A percentile compares a stretch with the other conserved stretches of the same genome.
phyloP scores from a whole-genome alignment of 2,797 vertebrate species.

The Pseudotriccus pelzelni region DNA sequence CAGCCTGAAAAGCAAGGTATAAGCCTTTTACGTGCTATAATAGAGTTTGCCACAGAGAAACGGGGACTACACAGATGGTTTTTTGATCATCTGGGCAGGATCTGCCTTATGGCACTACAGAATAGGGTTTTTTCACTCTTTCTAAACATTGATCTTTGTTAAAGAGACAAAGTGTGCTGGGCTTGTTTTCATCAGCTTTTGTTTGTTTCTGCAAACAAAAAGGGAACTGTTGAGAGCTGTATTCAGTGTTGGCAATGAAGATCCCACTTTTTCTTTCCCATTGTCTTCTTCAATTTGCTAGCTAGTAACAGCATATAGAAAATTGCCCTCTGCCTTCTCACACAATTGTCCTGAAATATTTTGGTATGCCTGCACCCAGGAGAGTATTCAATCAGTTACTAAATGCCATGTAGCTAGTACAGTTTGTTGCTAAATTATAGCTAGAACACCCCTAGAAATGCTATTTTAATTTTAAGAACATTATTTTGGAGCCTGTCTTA shows the following conservation, averaged over 20 bases:
- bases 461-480: neutral
- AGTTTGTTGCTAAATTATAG: neutral
- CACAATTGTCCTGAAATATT: neutral
- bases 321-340: neutral
- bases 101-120: neutral
- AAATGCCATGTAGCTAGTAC: neutral
- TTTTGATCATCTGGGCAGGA: neutral
- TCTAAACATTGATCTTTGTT: conserved; percentile 34
- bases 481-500: neutral
- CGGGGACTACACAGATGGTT: neutral
- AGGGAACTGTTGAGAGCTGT: conserved; percentile 37
- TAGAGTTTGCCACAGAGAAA: neutral
- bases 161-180: conserved; percentile 5
- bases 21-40: neutral
- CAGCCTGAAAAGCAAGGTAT: neutral
- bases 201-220: conserved; percentile 40
- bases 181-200: conserved; percentile 54
- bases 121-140: neutral
- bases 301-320: neutral
- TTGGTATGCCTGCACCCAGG: neutral
- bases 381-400: neutral
- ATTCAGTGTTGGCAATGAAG: conserved; percentile 27
- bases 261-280: conserved; percentile 18
- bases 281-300: conserved; percentile 22
- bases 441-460: neutral